Base-by-base conservation (phyloP, 2,888 invertebrate species). In the Abrostola tripartita region DNA sequence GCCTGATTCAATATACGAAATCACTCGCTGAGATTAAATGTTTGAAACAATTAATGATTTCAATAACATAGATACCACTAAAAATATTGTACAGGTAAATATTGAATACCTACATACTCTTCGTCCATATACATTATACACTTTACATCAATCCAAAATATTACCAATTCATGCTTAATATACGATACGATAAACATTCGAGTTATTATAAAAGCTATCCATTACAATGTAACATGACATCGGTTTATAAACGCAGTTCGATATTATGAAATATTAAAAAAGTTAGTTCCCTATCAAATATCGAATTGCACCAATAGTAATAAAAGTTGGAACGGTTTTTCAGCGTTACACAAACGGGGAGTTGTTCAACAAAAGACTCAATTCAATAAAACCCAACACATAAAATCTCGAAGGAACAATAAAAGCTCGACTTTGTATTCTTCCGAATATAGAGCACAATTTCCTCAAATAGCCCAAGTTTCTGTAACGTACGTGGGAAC, bases 381-480 rank as follows among this genome's bases (percentile, higher is more conserved):
- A 86, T 86, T 85, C 84, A 84, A 86, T 85, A 85, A 86, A 83
- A 76, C 67, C 77, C 73, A 76, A 82, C 79, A 81, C 68, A 79
- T 81, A 81, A 81, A 82, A 79, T 81, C 83, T 81, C 81, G 60
- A 55, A 74, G 79, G 83, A 78, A 77, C 81, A 79, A 81, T 84
- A 85, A 85, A 84, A 81, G 78, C 75, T 78, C 72, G 79, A 85
- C 81, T 85, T 81, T 81, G 81, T 83, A 81, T 82, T 80, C 76
- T 78, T 77, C 72, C 71, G 70, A 70, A 75, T 71, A 79, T 63
- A 76, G 65, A 71, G 76, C 72, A 81, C 81, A 77, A 77, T 82
- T 81, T 66, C 58, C 68, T 65, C 59, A 67, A 80, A 83, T 74
- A 76, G 79, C 71, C 64, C 51, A 80, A 84, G 75, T 81, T 82